Evolutionary conservation across 1,140 invertebrate genomes (phyloP).

Genomic region (Platyscapa corneri): DNA sequence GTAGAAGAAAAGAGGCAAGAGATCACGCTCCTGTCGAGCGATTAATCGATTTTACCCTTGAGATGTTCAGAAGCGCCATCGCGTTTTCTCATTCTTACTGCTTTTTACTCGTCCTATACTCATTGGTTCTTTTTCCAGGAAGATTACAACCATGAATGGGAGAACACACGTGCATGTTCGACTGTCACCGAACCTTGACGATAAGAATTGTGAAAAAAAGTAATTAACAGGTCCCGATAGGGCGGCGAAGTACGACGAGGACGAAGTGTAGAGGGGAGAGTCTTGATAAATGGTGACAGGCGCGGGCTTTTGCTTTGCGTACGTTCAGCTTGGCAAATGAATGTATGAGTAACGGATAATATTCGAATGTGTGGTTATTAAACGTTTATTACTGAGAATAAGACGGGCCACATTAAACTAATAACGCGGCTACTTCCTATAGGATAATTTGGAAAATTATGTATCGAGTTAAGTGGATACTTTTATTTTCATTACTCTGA

Average conservation of each 20-base stretch:
- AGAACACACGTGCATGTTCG: neutral
- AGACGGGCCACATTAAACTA: neutral
- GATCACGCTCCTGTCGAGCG: neutral
- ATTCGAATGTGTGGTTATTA: neutral
- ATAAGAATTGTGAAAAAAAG: neutral
- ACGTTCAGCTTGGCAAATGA: neutral
- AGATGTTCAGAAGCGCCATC: constrained; percentile 25
- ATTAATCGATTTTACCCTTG: constrained; percentile 33
- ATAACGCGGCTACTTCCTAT: neutral
- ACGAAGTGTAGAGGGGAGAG: neutral
- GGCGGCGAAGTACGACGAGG: too few relatives aligned
- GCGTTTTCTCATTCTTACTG: constrained; percentile 53
- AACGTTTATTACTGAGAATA: neutral
- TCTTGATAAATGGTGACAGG: constrained; percentile 10
- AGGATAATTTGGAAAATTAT: neutral
- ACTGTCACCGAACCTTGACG: neutral
- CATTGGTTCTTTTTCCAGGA: neutral
- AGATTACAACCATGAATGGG: neutral
- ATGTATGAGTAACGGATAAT: neutral
- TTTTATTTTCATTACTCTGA: neutral
- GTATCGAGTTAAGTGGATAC: neutral
- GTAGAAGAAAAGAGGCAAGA: neutral
- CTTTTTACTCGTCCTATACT: neutral
- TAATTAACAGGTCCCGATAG: neutral
- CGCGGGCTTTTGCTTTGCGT: neutral